Evolutionary conservation across 2,888 invertebrate genomes (phyloP).

Genomic region (Zaprionus obscuricornis): DNA sequence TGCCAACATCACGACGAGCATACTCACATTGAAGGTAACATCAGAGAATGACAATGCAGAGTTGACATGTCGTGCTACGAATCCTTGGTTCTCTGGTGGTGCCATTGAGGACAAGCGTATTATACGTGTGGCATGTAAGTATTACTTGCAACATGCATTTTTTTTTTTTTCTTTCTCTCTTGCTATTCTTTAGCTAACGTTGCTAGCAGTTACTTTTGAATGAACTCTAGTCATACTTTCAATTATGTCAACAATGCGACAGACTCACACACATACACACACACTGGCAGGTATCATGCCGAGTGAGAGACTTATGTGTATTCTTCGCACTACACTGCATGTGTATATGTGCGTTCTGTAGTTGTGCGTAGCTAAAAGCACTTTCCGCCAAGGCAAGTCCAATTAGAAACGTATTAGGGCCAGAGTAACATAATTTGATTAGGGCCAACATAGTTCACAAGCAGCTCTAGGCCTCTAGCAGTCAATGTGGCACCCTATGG

Average conservation of each 20-base stretch:
- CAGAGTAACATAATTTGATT: constrained; percentile 64
- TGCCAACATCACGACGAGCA: constrained; percentile 88
- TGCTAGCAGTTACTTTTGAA: constrained; percentile 11
- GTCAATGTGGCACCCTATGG: constrained; percentile 4
- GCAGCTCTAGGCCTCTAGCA: constrained; percentile 5
- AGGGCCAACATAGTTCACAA: constrained; percentile 28
- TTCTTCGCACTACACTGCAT: constrained; percentile 22
- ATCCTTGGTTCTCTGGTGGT: constrained; percentile 93
- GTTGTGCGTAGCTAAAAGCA: constrained; percentile 22
- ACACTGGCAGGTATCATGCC: background rate
- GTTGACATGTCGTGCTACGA: constrained; percentile 92
- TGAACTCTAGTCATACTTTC: constrained; percentile 37
- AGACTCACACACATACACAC: background rate
- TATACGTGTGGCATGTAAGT: constrained; percentile 94
- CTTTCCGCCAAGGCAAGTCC: constrained; percentile 58
- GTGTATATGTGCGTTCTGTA: constrained; percentile 6
- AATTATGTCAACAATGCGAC: constrained; percentile 52
- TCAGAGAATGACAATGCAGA: constrained; percentile 92
- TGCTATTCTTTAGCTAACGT: too few relatives aligned
- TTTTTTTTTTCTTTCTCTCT: too few relatives aligned
- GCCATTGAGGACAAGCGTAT: constrained; percentile 90
- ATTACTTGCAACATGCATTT: too few relatives aligned
- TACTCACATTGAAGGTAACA: constrained; percentile 89
- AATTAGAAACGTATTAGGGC: constrained; percentile 69
- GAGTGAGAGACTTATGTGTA: constrained; percentile 35